These are phyloP conservation scores for Oceanodroma leucorhoa DNA, from an alignment of 2,797 vertebrate genomes.

Conservation along the genomic window DNA sequence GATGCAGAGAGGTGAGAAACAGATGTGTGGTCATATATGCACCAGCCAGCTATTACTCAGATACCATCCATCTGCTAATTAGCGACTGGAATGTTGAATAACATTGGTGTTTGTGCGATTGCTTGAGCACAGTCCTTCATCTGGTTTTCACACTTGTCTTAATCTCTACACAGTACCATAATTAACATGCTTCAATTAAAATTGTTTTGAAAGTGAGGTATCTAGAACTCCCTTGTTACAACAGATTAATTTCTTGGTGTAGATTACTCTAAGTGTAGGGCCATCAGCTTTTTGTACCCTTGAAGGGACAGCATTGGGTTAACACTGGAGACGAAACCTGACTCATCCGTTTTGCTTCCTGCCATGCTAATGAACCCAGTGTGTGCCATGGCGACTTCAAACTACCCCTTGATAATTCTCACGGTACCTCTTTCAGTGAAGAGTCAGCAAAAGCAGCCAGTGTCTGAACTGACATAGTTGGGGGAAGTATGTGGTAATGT, in stretches of 20 bases:
- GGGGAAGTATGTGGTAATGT: neutral
- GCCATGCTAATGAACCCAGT: neutral
- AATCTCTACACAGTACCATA: neutral
- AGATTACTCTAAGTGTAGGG: neutral
- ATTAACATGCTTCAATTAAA: conserved; percentile 17
- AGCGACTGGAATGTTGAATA: conserved; percentile 6
- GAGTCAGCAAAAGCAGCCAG: neutral
- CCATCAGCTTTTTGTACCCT: neutral
- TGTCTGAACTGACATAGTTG: neutral
- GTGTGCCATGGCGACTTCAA: neutral
- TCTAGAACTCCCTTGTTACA: neutral
- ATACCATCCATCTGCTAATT: conserved; percentile 2
- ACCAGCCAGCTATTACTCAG: conserved; percentile 35
- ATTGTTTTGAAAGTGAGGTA: neutral
- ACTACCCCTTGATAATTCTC: neutral
- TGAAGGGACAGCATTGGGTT: neutral
- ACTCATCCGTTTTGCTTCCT: neutral
- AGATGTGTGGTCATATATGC: conserved; percentile 30
- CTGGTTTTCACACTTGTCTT: conserved; percentile 30
- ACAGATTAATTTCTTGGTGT: neutral
- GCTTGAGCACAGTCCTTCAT: neutral
- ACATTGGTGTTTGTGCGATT: neutral
- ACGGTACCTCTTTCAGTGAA: neutral
- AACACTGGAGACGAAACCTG: neutral
- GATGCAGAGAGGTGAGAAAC: conserved; percentile 43